Evolutionary conservation across 2,888 invertebrate genomes (phyloP), one percentile per base, ranked within the genome.

Genomic region (Galerucella nymphaeae): DNA sequence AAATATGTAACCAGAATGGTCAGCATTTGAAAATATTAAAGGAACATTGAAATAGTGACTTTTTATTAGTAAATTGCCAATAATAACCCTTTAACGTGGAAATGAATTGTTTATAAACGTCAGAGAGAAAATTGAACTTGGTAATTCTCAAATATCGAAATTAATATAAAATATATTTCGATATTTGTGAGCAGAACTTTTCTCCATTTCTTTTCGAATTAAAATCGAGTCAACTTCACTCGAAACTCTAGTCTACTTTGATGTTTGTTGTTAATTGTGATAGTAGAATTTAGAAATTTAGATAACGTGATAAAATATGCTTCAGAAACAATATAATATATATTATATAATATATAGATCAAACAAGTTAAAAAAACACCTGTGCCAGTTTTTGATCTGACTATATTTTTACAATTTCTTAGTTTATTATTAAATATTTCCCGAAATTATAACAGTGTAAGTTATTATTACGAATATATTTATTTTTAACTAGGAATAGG

Each of bases 201-300:
- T 63, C 23, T 48, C 53, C 38, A 50, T 48, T 50, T 42, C 14
- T 63, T 45, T 18, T 55, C 66, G 50, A 59, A 42, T 71, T 66
- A 61, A 64, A 61, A 48, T 66, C 58, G 70, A 70, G 73, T 70
- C 73, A 73, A 66, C 62, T 73, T 67, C 67, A 61, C 63, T 73
- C 67, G 42, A 67, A 41, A 64, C 70, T 70, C 73, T 73, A 70
- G 70, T 70, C 62, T 66, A 70, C 70, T 67, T 83, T 78, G 81
- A 82, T 83, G 82, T 81, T 83, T 80, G 81, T 82, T 80, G 82
- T 82, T 83, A 77, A 82, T 83, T 83, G 83, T 83, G 83, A 83
- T 83, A 83, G 82, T 83, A 83, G 82, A 75, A 75, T 75, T 80
- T 82, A 82, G 80, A 76, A 72, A 77, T 72, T 73, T 75, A 65